phyloP scores from a whole-genome alignment of 2,113 vertebrate genomes.

The Clinocottus analis region DNA sequence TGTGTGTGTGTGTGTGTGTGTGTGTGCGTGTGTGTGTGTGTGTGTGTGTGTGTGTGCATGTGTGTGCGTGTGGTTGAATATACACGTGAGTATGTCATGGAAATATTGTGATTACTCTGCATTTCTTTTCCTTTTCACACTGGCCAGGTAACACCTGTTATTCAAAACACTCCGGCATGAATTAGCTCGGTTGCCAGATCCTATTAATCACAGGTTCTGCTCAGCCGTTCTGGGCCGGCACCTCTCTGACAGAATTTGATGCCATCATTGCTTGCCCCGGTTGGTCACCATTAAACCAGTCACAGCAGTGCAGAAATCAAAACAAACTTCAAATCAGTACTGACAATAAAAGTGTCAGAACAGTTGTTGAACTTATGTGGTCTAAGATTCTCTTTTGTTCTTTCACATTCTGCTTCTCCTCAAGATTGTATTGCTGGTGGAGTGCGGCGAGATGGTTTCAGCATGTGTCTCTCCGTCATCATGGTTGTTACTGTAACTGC shows the following conservation, averaged over 20 bases:
- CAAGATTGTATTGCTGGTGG: neutral
- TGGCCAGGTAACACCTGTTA: conserved; percentile 30
- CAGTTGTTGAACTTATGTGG: neutral
- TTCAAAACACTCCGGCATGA: conserved; percentile 7
- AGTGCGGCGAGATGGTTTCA: conserved; percentile 29
- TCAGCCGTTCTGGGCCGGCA: neutral
- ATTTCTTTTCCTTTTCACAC: conserved; percentile 21
- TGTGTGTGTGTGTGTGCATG: neutral
- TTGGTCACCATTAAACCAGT: conserved; percentile 4
- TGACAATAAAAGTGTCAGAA: neutral
- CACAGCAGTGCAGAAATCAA: neutral
- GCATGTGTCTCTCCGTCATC: conserved; percentile 24
- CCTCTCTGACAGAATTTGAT: neutral
- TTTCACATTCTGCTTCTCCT: conserved; percentile 11
- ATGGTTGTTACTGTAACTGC: conserved; percentile 36
- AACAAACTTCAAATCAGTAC: conserved; percentile 1
- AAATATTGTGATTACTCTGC: conserved; percentile 33
- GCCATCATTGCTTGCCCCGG: neutral
- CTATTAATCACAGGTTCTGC: conserved; percentile 7
- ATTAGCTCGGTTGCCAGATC: conserved; percentile 10
- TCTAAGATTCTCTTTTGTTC: conserved; percentile 9
- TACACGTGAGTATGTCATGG: conserved; percentile 50
- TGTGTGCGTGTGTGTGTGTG: neutral
- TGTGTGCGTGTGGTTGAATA: conserved; percentile 40
- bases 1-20: conserved; percentile 11